Percentiles rank a stretch among this genome's conserved stretches.
phyloP scores from a whole-genome alignment of 2,113 vertebrate species.

The Aegotheles bennettii region DNA sequence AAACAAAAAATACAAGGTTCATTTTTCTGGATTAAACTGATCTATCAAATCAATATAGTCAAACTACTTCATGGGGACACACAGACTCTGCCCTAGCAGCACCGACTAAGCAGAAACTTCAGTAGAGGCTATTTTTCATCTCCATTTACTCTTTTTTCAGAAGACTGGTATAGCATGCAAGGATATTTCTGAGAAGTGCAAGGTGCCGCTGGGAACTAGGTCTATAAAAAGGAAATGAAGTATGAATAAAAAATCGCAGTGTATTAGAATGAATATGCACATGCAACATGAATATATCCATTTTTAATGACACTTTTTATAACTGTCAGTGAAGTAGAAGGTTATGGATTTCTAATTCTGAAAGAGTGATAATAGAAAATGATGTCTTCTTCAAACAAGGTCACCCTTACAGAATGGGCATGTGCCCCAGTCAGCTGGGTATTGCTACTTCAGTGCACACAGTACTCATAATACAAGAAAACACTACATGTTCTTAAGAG shows the following conservation, averaged over 20 bases:
- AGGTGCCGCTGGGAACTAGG: neutral
- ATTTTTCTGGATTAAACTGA: neutral
- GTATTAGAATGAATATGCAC: neutral
- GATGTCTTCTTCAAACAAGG: neutral
- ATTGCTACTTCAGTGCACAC: neutral
- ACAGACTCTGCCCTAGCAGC: neutral
- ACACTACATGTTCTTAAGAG: neutral
- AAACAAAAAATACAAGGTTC: neutral
- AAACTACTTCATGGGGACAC: neutral
- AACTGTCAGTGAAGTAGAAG: neutral
- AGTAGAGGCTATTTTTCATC: neutral
- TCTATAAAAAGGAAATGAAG: constrained; percentile 18
- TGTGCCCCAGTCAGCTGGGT: neutral
- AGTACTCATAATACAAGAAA: neutral
- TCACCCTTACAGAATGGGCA: neutral
- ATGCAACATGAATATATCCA: neutral
- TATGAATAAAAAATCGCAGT: constrained; percentile 1
- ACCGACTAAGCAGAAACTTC: neutral
- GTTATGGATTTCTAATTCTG: neutral
- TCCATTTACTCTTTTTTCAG: neutral
- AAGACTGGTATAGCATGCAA: neutral
- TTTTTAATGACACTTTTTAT: constrained; percentile 21
- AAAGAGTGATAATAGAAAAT: neutral
- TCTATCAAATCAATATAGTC: neutral
- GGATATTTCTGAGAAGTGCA: neutral